phyloP scores from a whole-genome alignment of 2,888 invertebrate species.

The Drosophila mimetica region DNA sequence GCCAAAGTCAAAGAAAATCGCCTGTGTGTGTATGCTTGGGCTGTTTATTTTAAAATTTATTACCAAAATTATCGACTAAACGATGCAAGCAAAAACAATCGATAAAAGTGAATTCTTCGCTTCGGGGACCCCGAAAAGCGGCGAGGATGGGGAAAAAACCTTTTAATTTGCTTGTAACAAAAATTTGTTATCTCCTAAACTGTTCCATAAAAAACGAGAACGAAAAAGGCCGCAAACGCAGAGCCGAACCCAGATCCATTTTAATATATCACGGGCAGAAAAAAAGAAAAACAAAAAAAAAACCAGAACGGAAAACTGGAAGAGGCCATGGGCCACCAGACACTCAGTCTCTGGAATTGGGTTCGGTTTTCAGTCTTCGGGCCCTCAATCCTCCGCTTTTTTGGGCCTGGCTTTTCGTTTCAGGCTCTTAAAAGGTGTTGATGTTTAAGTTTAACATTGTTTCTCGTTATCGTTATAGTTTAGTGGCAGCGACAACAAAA shows the following conservation, averaged over 20 bases:
- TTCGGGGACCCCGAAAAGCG: constrained; percentile 3
- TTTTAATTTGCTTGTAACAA: constrained; percentile 83
- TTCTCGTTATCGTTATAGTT: constrained; percentile 82
- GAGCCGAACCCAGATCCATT: constrained; percentile 66
- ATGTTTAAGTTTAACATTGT: constrained; percentile 83
- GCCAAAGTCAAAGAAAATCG: constrained; percentile 34
- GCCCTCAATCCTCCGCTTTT: neutral
- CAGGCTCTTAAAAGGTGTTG: constrained; percentile 82
- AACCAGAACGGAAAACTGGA: constrained; percentile 2
- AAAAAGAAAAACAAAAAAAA: neutral
- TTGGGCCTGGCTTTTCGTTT: constrained; percentile 37
- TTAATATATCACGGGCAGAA: constrained; percentile 72
- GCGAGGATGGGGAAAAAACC: constrained; percentile 70
- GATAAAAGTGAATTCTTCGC: constrained; percentile 80
- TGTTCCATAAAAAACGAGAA: constrained; percentile 81
- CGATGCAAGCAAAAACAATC: constrained; percentile 83
- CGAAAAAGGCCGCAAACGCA: constrained; percentile 56
- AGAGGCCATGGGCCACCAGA: constrained; percentile 25
- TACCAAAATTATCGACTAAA: constrained; percentile 82
- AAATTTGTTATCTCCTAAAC: constrained; percentile 83
- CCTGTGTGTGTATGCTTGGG: constrained; percentile 41
- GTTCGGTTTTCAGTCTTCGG: constrained; percentile 4
- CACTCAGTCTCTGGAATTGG: constrained; percentile 39
- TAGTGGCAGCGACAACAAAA: constrained; percentile 78
- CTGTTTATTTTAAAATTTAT: constrained; percentile 81